Evolutionary conservation across 2,888 invertebrate species (phyloP).

Genomic region (Dioctria linearis): DNA sequence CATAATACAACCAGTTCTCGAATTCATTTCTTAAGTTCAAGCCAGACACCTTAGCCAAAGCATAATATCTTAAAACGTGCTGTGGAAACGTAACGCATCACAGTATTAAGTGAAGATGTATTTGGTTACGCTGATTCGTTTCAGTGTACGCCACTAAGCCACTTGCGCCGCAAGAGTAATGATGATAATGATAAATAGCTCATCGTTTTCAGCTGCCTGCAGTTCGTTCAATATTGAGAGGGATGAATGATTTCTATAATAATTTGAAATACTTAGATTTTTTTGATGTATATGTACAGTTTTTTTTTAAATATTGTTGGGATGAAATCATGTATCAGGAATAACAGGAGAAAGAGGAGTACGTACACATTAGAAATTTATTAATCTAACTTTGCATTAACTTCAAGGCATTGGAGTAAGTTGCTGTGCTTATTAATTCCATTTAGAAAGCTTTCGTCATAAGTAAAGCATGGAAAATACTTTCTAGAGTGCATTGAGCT

Average conservation of each 20-base stretch:
- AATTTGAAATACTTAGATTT: no score
- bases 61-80: background rate
- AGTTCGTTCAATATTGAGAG: conserved; percentile 9
- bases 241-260: background rate
- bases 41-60: background rate
- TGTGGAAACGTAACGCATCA: conserved; percentile 22
- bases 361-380: no score
- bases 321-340: no score
- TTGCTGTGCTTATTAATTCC: no score
- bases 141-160: conserved; percentile 42
- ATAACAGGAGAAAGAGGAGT: no score
- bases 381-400: no score
- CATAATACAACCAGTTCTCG: conserved; percentile 17
- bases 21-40: conserved; percentile 13
- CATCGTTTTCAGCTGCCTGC: conserved; percentile 34
- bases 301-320: no score
- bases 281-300: no score
- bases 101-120: conserved; percentile 44
- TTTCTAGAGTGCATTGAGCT: no score
- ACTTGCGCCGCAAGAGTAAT: conserved; percentile 44
- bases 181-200: conserved; percentile 45
- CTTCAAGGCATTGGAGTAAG: no score
- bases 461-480: no score
- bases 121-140: conserved; percentile 45
- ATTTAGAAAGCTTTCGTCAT: no score